Evolutionary conservation across 2,797 vertebrate genomes (phyloP), one percentile per base, ranked within the genome.

Genomic region (Hoplostethus atlanticus): DNA sequence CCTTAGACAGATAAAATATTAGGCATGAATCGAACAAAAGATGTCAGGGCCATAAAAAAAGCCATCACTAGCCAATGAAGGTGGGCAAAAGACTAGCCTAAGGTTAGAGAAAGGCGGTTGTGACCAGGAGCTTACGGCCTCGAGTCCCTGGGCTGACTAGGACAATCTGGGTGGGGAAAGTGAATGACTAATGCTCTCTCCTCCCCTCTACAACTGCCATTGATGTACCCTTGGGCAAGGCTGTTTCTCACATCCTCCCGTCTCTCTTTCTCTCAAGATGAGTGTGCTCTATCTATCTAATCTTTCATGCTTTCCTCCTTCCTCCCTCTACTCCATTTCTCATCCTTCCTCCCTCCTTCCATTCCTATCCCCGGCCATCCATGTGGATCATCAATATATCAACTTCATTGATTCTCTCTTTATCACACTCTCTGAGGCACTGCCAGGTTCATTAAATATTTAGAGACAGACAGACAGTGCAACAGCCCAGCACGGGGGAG

Each of bases 381-480:
- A 68, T 68, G 73, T 70, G 75, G 82, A 83, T 91, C 83, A 89
- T 90, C 89, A 84, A 90, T 89, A 89, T 80, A 93, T 92, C 89
- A 90, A 52, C 84, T 74, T 65, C 79, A 81, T 77, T 83, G 79
- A 88, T 90, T 89, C 85, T 78, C 71, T 84, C 84, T 91, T 89
- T 90, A 91, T 88, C 85, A 84, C 80, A 3, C 78, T 81, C 87
- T 88, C 71, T 25, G 88, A 90, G 85, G 77, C 89, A 84, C 87
- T 13, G 73, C 59, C 4, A 55, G 52, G 72, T 61, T 74, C 90
- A 94, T 94, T 77, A 94, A 95, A 94, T 92, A 95, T 95, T 95
- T 91, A 94, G 82, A 86, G 78, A 30, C 34, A 44, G 40, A 67
- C 74, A 6, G 79, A 91, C 89, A 77, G 73, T 88, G 91, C 88